Conservation (phyloP, 2,888 invertebrate genomes). For the Oeneis ivallda region DNA sequence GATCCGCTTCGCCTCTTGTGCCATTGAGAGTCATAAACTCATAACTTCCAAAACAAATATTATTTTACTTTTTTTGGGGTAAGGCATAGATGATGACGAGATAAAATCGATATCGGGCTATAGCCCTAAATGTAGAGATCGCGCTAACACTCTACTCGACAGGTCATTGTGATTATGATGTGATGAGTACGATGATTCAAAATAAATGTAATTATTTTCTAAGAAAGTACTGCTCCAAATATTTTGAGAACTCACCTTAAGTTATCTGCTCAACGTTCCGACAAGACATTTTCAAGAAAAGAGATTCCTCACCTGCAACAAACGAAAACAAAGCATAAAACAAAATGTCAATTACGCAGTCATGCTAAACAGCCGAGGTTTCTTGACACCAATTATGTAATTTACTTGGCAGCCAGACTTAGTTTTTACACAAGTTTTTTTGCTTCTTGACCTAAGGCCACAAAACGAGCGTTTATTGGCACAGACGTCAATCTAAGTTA, state of each 20-base stretch:
- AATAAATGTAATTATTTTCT: not conserved
- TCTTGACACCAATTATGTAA: slow-evolving; percentile 41
- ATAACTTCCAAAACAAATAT: too few species aligned
- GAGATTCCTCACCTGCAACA: slow-evolving; percentile 72
- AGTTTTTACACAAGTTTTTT: slow-evolving; percentile 17
- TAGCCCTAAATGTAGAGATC: too few species aligned
- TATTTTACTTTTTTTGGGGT: too few species aligned
- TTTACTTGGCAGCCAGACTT: slow-evolving; percentile 33
- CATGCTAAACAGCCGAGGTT: slow-evolving; percentile 19
- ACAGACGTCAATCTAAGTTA: too few species aligned
- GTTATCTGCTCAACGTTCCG: slow-evolving; percentile 64
- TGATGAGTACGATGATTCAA: too few species aligned
- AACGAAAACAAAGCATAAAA: slow-evolving; percentile 44
- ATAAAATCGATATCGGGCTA: too few species aligned
- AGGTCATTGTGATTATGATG: too few species aligned
- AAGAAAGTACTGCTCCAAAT: not conserved
- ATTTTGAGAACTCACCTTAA: slow-evolving; percentile 54
- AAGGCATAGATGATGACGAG: too few species aligned
- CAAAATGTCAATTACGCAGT: slow-evolving; percentile 12
- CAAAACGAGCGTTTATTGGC: slow-evolving; percentile 1
- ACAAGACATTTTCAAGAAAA: slow-evolving; percentile 65
- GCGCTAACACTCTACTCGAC: too few species aligned
- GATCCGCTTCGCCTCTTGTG: too few species aligned
- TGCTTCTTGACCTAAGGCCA: slow-evolving; percentile 17
- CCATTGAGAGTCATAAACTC: too few species aligned